Conservation (phyloP, 2,888 invertebrate species). For the Aphidius colemani region DNA sequence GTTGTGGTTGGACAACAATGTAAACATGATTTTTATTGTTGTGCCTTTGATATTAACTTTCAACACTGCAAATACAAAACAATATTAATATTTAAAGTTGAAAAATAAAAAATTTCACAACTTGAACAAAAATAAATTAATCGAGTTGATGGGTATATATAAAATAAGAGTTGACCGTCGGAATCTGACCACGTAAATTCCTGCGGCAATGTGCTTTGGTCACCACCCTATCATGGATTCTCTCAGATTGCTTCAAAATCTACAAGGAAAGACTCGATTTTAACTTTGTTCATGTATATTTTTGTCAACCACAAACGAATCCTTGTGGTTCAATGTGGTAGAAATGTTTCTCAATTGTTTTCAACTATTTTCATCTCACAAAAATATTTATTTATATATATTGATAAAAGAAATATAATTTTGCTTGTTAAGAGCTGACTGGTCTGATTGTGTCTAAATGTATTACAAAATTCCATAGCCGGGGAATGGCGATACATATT, state of each 20-base stretch:
- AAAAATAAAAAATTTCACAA: too few relatives aligned
- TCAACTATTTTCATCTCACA: not conserved
- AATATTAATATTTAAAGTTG: too few relatives aligned
- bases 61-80: too few relatives aligned
- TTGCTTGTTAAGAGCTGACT: too few relatives aligned
- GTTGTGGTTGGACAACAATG: too few relatives aligned
- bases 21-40: too few relatives aligned
- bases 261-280: conserved; percentile 11
- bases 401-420: too few relatives aligned
- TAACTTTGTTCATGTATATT: conserved; percentile 18
- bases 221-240: conserved; percentile 12
- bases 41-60: too few relatives aligned
- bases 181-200: conserved; percentile 28
- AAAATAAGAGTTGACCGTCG: conserved; percentile 15
- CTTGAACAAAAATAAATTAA: not conserved
- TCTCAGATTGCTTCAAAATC: conserved; percentile 9
- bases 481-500: too few relatives aligned
- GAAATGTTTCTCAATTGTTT: too few relatives aligned
- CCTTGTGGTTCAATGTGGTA: not conserved
- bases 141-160: conserved; percentile 7
- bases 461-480: too few relatives aligned
- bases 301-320: conserved; percentile 15
- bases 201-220: conserved; percentile 17
- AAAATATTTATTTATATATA: not conserved
- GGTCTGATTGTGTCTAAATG: too few relatives aligned